Evolutionary conservation across 2,888 invertebrate genomes (phyloP), one percentile per base, ranked within the genome.

Genomic region (Agrochola circellaris): DNA sequence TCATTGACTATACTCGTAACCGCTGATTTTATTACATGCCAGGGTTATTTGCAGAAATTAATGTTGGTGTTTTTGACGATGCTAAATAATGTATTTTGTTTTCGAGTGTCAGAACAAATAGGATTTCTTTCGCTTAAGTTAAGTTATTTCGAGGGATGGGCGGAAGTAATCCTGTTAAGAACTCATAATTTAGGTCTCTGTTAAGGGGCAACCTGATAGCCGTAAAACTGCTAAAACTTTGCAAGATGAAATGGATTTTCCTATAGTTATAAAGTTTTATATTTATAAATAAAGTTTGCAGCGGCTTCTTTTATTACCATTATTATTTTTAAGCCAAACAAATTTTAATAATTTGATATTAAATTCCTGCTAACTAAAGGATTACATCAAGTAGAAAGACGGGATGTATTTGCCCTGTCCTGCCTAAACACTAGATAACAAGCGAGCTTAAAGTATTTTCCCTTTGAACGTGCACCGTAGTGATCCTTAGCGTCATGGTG

Each of bases 1-100:
- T 72, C 15, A 62, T 23, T 34, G n/a, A 23, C 17, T n/a, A n/a
- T n/a, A n/a, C n/a, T 62, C 30, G 15, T 65, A 38, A 51, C 66
- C 38, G 23, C 56, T 61, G 64, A 60, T 67, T 81, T 60, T 48
- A 30, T 73, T 68, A 76, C 17, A 17, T 15, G 42, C 26, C 48
- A 51, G 69, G 75, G 54, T 64, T 30, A 65, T 54, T 54, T 30
- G 51, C 56, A 61, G 17, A 69, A 42, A 65, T 38, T 54, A 60
- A 38, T 64, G 15, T 64, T 34, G 26, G 2, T 67, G 30, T 62
- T 82, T 54, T 58, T 64, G n/a, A 13, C 11, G 15, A 56, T 51
- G 48, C 15, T 42, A 80, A 60, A 23, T 58, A 23, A 51, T 48
- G 8, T 42, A 34, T 73, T 79, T 62, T 62, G 15, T 42, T 34